A percentile compares a stretch with the other conserved stretches of the same genome.
phyloP scores from a whole-genome alignment of 2,113 vertebrate species.

The Gallinago undulata region DNA sequence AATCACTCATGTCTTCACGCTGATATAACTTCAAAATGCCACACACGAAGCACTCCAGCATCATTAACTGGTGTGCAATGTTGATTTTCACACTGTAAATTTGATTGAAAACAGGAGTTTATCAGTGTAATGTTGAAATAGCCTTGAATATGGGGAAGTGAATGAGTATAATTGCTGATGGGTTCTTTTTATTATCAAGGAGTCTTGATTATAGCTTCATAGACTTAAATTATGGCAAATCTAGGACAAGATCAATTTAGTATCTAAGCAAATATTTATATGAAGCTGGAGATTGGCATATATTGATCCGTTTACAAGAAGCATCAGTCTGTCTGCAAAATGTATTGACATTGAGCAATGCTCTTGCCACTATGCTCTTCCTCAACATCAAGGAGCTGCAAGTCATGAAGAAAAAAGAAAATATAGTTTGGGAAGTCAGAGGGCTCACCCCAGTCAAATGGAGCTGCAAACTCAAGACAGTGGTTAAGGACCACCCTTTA shows the following conservation, averaged over 20 bases:
- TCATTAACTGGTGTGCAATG: slow-evolving; percentile 29
- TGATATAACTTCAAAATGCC: slow-evolving; percentile 23
- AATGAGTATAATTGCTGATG: slow-evolving; percentile 61
- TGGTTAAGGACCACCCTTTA: not conserved
- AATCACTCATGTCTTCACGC: not conserved
- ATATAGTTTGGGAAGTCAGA: not conserved
- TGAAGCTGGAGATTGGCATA: slow-evolving; percentile 37
- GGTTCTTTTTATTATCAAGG: slow-evolving; percentile 53
- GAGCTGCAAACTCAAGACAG: not conserved
- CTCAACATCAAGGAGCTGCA: not conserved
- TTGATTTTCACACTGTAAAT: slow-evolving; percentile 33
- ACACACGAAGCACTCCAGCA: not conserved
- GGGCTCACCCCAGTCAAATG: not conserved
- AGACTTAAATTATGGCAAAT: slow-evolving; percentile 56
- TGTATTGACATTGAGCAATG: not conserved
- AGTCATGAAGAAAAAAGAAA: not conserved
- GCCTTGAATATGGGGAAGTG: slow-evolving; percentile 34
- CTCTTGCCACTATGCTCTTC: not conserved
- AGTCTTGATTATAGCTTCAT: slow-evolving; percentile 55
- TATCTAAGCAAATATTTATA: slow-evolving; percentile 59
- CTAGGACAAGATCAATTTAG: slow-evolving; percentile 65
- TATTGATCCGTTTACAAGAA: slow-evolving; percentile 47
- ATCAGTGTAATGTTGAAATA: slow-evolving; percentile 42
- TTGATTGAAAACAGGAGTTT: slow-evolving; percentile 58
- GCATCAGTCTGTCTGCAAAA: slow-evolving; percentile 20